Conservation (phyloP, 2,797 vertebrate genomes). For the Cryptoblepharus egeriae region DNA sequence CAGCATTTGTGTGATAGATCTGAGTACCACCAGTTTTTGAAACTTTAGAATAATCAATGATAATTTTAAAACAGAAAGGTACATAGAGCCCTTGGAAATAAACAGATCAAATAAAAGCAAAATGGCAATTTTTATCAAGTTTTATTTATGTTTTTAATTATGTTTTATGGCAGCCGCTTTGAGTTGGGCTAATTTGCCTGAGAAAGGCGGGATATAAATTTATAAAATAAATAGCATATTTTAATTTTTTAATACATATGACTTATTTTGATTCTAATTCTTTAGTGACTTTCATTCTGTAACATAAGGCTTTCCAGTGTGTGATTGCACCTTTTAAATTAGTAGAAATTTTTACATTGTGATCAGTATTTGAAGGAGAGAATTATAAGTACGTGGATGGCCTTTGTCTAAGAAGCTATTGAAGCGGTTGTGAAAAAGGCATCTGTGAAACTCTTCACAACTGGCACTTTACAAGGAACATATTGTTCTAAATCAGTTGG, state of each 20-base stretch:
- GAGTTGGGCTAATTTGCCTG: no score
- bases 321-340: not conserved
- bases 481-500: not conserved
- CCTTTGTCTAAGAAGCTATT: constrained; percentile 50
- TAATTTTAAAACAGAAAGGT: not conserved
- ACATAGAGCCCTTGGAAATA: not conserved
- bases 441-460: constrained; percentile 38
- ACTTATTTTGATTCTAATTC: constrained; percentile 18
- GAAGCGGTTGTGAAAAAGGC: constrained; percentile 48
- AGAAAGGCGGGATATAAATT: no score
- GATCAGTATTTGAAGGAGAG: constrained; percentile 28
- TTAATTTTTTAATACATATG: not conserved
- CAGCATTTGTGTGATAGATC: not conserved
- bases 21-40: not conserved
- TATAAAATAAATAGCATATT: no score
- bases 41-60: not conserved
- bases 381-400: constrained; percentile 27
- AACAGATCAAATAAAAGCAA: not conserved
- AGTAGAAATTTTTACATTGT: constrained; percentile 11
- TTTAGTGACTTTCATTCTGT: not conserved
- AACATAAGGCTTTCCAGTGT: not conserved
- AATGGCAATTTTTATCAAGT: no score
- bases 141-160: no score
- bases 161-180: no score
- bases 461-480: constrained; percentile 23